These are phyloP conservation scores for Morone chrysops DNA, from an alignment of 2,113 vertebrate species.

Conservation along the genomic window DNA sequence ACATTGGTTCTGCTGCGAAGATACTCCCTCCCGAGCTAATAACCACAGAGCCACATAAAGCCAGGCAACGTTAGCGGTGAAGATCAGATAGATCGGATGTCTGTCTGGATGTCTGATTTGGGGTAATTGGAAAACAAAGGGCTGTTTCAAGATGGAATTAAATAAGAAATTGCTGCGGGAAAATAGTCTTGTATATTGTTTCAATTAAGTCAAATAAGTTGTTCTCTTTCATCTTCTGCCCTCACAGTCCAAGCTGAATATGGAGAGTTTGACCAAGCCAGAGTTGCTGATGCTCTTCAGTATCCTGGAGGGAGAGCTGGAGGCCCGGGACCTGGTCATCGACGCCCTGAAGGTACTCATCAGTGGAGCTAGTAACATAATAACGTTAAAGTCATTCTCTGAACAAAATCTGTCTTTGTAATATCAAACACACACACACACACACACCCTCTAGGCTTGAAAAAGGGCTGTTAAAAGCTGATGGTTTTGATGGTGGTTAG, in stretches of 20 bases:
- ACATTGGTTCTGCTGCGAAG: slow-evolving; percentile 10
- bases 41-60: slow-evolving; percentile 22
- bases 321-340: slow-evolving; percentile 96
- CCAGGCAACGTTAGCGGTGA: slow-evolving; percentile 38
- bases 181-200: background rate
- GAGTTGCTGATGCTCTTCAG: slow-evolving; percentile 96
- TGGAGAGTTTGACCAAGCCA: slow-evolving; percentile 95
- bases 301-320: slow-evolving; percentile 96
- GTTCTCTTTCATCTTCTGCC: slow-evolving; percentile 22
- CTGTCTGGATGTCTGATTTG: slow-evolving; percentile 39
- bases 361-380: slow-evolving; percentile 16
- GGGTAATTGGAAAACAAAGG: slow-evolving; percentile 5
- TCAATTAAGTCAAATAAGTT: background rate
- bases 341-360: slow-evolving; percentile 94
- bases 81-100: slow-evolving; percentile 37
- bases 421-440: background rate
- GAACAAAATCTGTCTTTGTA: background rate
- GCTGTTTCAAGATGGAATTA: slow-evolving; percentile 29
- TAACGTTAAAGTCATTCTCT: background rate
- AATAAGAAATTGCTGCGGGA: slow-evolving; percentile 11
- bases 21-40: slow-evolving; percentile 16
- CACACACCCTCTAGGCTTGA: background rate
- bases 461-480: background rate
- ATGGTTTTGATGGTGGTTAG: too few species aligned
- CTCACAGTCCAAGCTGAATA: slow-evolving; percentile 92